These are phyloP conservation scores for Buphagus erythrorhynchus DNA, from an alignment of 2,797 vertebrate species.

Conservation along the genomic window DNA sequence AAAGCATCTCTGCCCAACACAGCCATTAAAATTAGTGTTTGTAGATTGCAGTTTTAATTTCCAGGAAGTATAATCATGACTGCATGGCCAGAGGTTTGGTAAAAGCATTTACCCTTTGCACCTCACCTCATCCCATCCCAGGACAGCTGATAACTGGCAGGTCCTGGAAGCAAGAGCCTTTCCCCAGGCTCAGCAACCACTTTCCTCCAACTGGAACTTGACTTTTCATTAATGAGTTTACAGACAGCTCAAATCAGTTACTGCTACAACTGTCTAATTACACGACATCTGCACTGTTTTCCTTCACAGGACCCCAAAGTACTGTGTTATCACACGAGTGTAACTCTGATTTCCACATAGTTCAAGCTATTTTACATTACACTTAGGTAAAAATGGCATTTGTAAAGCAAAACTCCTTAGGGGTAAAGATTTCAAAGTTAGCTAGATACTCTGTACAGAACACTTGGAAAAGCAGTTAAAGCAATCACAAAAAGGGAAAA, in stretches of 20 bases:
- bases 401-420: neutral
- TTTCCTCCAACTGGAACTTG: conserved; percentile 77
- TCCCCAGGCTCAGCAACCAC: conserved; percentile 80
- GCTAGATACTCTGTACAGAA: neutral
- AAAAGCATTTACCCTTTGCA: fast-evolving
- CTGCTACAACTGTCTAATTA: neutral
- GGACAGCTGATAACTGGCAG: conserved; percentile 47
- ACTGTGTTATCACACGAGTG: neutral
- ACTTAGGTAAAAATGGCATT: neutral
- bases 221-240: conserved; percentile 38
- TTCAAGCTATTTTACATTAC: neutral
- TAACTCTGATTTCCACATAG: neutral
- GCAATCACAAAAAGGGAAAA: neutral
- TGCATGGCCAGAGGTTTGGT: neutral
- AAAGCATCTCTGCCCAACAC: neutral
- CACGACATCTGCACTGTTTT: neutral
- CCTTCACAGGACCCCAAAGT: neutral
- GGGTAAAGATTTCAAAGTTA: neutral
- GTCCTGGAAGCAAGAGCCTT: conserved; percentile 78
- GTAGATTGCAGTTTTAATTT: neutral
- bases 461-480: neutral
- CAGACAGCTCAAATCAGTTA: neutral
- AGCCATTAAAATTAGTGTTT: neutral
- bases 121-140: neutral
- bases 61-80: neutral